Percentiles rank a stretch among this genome's conserved stretches.
Conservation (phyloP, 2,797 vertebrate species). For the Salmo trutta region DNA sequence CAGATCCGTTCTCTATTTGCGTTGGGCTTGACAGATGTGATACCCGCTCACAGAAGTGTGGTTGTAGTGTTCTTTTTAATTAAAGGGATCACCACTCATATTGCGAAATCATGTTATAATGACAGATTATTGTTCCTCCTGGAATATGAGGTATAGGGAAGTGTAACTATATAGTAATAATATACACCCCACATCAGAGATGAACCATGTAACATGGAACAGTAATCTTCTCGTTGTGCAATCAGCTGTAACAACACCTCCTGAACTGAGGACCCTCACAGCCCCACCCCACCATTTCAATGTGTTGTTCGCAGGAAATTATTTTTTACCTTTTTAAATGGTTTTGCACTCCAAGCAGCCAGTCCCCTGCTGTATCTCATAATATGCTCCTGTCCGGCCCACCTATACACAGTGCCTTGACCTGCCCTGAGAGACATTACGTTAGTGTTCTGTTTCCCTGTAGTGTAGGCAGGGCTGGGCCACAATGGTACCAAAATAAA, state of each 20-base stretch:
- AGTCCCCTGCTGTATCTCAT: neutral
- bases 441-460: slow-evolving; percentile 36
- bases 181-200: neutral
- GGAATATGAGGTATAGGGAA: neutral
- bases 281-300: neutral
- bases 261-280: neutral
- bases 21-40: neutral
- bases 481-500: slow-evolving; percentile 51
- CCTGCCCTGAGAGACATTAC: neutral
- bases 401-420: neutral
- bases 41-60: slow-evolving; percentile 9
- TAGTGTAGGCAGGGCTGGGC: slow-evolving; percentile 42
- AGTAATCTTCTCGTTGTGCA: neutral
- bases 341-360: neutral
- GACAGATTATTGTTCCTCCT: neutral
- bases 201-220: neutral
- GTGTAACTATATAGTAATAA: neutral
- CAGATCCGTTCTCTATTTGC: slow-evolving; percentile 22
- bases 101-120: neutral
- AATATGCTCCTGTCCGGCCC: neutral
- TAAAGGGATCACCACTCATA: slow-evolving; percentile 4
- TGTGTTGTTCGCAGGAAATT: neutral
- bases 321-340: neutral
- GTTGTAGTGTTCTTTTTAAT: slow-evolving; percentile 30
- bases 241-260: neutral